Conservation (phyloP, 2,113 vertebrate species). For the Bujurquina vittata region DNA sequence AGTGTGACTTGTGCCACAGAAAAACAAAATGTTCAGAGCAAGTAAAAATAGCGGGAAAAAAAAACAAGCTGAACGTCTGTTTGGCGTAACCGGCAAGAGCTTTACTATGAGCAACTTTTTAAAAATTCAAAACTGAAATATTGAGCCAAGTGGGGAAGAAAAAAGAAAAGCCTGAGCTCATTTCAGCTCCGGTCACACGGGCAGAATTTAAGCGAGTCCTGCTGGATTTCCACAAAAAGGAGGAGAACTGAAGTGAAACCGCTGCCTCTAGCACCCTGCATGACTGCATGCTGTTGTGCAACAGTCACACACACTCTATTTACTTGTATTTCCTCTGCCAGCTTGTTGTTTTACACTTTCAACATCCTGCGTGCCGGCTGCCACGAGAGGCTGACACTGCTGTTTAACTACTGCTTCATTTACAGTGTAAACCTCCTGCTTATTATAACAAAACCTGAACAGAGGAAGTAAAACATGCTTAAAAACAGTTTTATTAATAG, state of each 20-base stretch:
- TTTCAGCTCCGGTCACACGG: not conserved
- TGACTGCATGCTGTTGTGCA: conserved; percentile 59
- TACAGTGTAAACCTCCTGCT: conserved; percentile 9
- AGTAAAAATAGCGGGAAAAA: conserved; percentile 35
- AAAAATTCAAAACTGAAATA: not conserved
- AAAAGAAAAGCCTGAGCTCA: not conserved
- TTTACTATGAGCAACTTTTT: not conserved
- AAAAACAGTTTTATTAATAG: conserved; percentile 45
- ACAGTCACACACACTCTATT: conserved; percentile 35
- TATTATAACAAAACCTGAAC: conserved; percentile 10
- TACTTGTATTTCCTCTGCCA: conserved; percentile 62
- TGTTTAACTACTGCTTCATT: conserved; percentile 50
- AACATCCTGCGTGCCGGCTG: conserved; percentile 53
- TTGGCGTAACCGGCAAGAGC: not conserved
- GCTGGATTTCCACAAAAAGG: conserved; percentile 12
- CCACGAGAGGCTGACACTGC: conserved; percentile 63
- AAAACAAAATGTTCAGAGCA: conserved; percentile 49
- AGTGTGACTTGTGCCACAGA: conserved; percentile 71
- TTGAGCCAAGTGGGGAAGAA: not conserved
- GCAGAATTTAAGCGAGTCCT: not conserved
- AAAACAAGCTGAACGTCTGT: not conserved
- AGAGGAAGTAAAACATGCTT: conserved; percentile 70
- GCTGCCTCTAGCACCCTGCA: conserved; percentile 43
- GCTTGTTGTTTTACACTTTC: conserved; percentile 71
- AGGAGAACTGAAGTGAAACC: conserved; percentile 62